Conservation (phyloP, 2,888 invertebrate genomes). For the Chloroclysta siterata region DNA sequence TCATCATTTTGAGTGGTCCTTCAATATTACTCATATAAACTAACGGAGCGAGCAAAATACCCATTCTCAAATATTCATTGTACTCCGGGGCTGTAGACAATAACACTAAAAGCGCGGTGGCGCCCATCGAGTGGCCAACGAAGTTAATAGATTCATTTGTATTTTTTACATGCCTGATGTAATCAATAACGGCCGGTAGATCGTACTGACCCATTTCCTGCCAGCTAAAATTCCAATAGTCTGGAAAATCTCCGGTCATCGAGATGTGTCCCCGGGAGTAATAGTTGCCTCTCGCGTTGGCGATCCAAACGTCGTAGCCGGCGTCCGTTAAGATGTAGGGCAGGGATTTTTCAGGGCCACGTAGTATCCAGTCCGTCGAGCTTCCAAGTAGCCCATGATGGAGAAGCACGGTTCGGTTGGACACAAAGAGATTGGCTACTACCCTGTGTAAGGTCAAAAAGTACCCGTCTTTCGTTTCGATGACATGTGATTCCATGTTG, state of each 20-base stretch:
- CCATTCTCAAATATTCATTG: slow-evolving; percentile 62
- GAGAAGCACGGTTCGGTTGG: slow-evolving; percentile 57
- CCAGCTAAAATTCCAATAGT: slow-evolving; percentile 69
- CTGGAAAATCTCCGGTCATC: slow-evolving; percentile 46
- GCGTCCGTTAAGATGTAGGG: slow-evolving; percentile 80
- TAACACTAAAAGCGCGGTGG: slow-evolving; percentile 64
- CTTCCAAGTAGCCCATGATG: slow-evolving; percentile 73
- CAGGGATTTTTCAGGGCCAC: slow-evolving; percentile 66
- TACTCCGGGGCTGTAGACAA: slow-evolving; percentile 60
- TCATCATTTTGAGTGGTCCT: slow-evolving; percentile 58
- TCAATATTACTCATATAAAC: slow-evolving; percentile 60
- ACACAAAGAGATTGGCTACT: slow-evolving; percentile 18
- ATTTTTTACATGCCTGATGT: slow-evolving; percentile 57
- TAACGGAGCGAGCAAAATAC: slow-evolving; percentile 64
- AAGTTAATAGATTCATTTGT: slow-evolving; percentile 56
- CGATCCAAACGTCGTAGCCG: slow-evolving; percentile 86
- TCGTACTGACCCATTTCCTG: slow-evolving; percentile 71
- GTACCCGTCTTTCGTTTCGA: slow-evolving; percentile 66
- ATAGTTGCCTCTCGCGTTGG: slow-evolving; percentile 74
- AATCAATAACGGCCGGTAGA: slow-evolving; percentile 63
- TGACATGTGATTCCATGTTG: slow-evolving; percentile 60
- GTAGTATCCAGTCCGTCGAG: slow-evolving; percentile 72
- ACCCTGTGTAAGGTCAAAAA: slow-evolving; percentile 63
- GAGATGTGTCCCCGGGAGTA: slow-evolving; percentile 64
- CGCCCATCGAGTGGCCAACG: slow-evolving; percentile 74